A percentile compares a stretch with the other conserved stretches of the same genome.
Evolutionary conservation across 2,888 invertebrate genomes (phyloP).

Genomic region (Sinotaia quadrata): DNA sequence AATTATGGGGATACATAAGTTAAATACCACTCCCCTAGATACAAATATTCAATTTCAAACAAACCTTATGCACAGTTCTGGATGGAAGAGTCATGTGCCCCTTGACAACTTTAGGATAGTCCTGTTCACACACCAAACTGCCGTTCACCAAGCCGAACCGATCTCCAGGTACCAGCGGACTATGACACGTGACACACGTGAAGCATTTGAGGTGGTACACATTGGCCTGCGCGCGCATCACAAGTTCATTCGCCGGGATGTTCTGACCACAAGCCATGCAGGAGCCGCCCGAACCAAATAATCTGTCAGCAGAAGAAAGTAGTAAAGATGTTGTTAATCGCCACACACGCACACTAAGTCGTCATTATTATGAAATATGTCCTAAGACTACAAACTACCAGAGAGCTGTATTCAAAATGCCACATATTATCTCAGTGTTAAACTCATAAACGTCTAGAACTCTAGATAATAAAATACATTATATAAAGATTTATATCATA

Average conservation of each 20-base stretch:
- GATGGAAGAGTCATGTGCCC: slow-evolving; percentile 54
- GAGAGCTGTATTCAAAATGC: no score
- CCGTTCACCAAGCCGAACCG: slow-evolving; percentile 93
- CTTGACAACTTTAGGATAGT: slow-evolving; percentile 90
- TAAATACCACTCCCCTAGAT: no score
- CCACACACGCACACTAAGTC: no score
- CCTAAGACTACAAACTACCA: no score
- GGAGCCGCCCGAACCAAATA: slow-evolving; percentile 91
- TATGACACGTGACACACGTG: slow-evolving; percentile 93
- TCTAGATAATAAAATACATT: no score
- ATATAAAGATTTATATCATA: no score
- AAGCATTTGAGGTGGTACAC: slow-evolving; percentile 97
- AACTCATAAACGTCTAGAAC: no score
- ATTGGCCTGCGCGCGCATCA: slow-evolving; percentile 83
- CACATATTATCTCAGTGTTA: no score
- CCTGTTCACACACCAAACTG: slow-evolving; percentile 93
- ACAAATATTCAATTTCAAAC: no score
- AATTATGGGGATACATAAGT: no score
- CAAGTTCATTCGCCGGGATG: slow-evolving; percentile 93
- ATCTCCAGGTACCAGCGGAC: slow-evolving; percentile 91
- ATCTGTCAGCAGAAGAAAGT: slow-evolving; percentile 76
- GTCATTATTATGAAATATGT: no score
- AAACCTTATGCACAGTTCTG: slow-evolving; percentile 62
- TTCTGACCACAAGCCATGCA: slow-evolving; percentile 93
- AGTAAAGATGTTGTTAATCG: no score